These are phyloP conservation scores for Hyles vespertilio DNA, from an alignment of 1,140 invertebrate species.

Conservation along the genomic window DNA sequence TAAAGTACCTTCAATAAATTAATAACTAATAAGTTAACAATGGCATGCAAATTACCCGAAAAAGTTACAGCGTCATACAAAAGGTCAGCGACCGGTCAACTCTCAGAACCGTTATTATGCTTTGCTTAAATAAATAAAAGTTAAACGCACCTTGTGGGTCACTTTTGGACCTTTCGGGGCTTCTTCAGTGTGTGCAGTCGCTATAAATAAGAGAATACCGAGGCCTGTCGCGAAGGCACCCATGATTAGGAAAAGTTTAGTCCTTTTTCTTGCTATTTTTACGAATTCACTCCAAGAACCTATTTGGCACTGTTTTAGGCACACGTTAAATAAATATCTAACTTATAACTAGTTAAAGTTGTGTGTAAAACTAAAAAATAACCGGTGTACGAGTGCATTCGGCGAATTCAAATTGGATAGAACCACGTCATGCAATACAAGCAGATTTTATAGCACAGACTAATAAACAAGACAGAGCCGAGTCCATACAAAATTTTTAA, in stretches of 20 bases:
- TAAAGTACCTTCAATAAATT: no score
- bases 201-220: conserved; percentile 51
- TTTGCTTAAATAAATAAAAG: background rate
- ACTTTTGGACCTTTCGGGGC: conserved; percentile 66
- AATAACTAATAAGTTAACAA: no score
- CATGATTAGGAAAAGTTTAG: conserved; percentile 61
- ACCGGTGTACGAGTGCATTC: background rate
- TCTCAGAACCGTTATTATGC: background rate
- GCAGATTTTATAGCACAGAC: no score
- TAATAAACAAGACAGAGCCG: no score
- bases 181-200: conserved; percentile 49
- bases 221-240: conserved; percentile 43
- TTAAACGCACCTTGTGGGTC: conserved; percentile 54
- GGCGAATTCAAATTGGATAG: background rate
- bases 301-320: conserved; percentile 2
- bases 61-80: conserved; percentile 47
- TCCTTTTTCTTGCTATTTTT: conserved; percentile 59
- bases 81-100: conserved; percentile 49
- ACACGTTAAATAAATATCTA: background rate
- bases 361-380: background rate
- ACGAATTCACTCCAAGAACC: conserved; percentile 8
- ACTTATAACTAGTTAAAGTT: conserved; percentile 3
- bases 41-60: conserved; percentile 9
- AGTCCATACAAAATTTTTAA: no score
- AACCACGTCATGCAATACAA: background rate